Evolutionary conservation across 2,888 invertebrate genomes (phyloP), one percentile per base, ranked within the genome.

Genomic region (Drosophila paranaensis): DNA sequence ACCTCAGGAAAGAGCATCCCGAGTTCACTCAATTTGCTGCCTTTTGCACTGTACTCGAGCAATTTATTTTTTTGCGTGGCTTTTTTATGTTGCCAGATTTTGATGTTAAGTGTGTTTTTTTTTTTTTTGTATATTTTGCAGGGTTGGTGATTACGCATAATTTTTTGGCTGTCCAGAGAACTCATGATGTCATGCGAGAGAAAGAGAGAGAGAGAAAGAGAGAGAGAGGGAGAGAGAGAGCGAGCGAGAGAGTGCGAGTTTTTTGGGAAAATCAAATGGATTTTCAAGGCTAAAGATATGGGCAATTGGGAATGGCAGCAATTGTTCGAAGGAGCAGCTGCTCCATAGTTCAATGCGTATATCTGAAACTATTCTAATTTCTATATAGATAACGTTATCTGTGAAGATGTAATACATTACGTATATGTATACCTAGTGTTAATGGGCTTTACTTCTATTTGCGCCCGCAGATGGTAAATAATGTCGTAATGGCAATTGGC

Each of bases 131-230:
- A n/a, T n/a, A n/a, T 42, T 45, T 25, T 25, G 77, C 82, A 68
- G 80, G 65, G 71, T 85, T 73, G 78, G 51, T 82, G 83, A 84
- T 84, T 84, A 84, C 88, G 83, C 85, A 84, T 88, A 74, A 76
- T 84, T 85, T 85, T 53, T 25, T 53, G 75, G n/a, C 67, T 69
- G 71, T 71, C 71, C 67, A 74, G 60, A 76, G 54, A 54, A 58
- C 74, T 76, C 60, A 78, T 84, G 88, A 88, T 88, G 88, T 84
- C 88, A 84, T 88, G 68, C 68, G 3, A 46, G 35, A 16, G 40
- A n/a, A n/a, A 43, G 14, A 48, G 14, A n/a, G 37, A 20, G n/a
- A 27, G 6, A 27, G 14, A 40, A 4, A 27, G 6, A 42, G 9
- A 46, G 27, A n/a, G 14, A 11, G 20, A n/a, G 14, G 10, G 20